Evolutionary conservation across 2,888 invertebrate genomes (phyloP).

Genomic region (Trissolcus japonicus): DNA sequence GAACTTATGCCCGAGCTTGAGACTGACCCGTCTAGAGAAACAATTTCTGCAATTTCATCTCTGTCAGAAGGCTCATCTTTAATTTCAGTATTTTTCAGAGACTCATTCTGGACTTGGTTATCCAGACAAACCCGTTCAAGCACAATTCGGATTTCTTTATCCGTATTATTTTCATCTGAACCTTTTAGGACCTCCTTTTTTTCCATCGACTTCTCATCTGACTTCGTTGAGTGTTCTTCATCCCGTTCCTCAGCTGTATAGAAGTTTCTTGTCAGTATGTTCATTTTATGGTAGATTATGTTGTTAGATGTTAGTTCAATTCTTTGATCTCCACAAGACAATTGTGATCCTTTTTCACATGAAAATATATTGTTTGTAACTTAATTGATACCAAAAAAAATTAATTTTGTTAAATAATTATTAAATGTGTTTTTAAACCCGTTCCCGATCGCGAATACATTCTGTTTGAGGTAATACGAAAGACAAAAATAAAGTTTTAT

Average conservation of each 20-base stretch:
- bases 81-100: no score
- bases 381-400: neutral
- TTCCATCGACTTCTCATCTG: neutral
- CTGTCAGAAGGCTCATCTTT: no score
- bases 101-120: no score
- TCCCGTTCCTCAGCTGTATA: neutral
- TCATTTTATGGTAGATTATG: neutral
- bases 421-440: neutral
- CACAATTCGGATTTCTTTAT: neutral
- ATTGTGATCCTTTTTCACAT: no score
- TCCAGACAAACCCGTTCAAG: no score
- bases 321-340: no score
- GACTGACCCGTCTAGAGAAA: neutral
- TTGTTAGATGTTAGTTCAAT: neutral
- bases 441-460: no score
- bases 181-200: neutral
- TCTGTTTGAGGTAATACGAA: no score
- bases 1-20: no score
- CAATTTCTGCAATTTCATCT: neutral
- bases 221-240: neutral
- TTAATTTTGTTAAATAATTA: neutral
- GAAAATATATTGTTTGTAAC: neutral
- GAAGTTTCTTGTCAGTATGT: conserved; percentile 7
- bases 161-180: neutral
- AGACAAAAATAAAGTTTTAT: no score